phyloP scores from a whole-genome alignment of 2,888 invertebrate species.

The Cantharis lateralis region DNA sequence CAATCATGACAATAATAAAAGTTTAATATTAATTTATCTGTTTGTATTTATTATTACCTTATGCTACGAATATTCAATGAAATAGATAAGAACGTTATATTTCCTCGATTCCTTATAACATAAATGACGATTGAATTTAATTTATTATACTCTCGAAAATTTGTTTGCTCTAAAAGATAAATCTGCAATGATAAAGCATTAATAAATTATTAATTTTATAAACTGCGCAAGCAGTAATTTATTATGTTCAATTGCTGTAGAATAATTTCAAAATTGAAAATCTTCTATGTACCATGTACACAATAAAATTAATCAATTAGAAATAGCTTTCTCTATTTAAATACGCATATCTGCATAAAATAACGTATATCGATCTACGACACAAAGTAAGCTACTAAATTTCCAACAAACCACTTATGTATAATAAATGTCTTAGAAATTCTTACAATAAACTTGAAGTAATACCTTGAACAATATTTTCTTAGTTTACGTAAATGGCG shows the following conservation, averaged over 20 bases:
- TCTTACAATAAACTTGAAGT: background rate
- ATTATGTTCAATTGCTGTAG: background rate
- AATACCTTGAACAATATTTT: slow-evolving; percentile 1
- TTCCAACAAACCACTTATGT: background rate
- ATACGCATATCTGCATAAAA: background rate
- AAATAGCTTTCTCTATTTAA: background rate
- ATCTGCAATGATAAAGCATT: background rate
- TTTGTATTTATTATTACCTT: background rate
- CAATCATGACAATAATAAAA: background rate
- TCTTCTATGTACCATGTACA: background rate
- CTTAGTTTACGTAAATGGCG: background rate
- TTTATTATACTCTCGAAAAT: background rate
- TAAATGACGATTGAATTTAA: background rate
- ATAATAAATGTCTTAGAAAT: background rate
- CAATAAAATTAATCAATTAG: background rate
- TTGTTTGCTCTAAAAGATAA: background rate
- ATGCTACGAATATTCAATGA: background rate
- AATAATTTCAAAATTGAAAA: background rate
- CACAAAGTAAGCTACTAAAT: background rate
- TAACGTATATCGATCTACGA: background rate
- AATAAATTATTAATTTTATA: background rate
- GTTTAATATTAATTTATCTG: background rate
- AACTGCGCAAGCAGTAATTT: background rate
- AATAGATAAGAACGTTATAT: background rate
- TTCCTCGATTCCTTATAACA: background rate